These are phyloP conservation scores for Aporophyla nigra DNA, from an alignment of 2,888 invertebrate genomes.

Conservation along the genomic window DNA sequence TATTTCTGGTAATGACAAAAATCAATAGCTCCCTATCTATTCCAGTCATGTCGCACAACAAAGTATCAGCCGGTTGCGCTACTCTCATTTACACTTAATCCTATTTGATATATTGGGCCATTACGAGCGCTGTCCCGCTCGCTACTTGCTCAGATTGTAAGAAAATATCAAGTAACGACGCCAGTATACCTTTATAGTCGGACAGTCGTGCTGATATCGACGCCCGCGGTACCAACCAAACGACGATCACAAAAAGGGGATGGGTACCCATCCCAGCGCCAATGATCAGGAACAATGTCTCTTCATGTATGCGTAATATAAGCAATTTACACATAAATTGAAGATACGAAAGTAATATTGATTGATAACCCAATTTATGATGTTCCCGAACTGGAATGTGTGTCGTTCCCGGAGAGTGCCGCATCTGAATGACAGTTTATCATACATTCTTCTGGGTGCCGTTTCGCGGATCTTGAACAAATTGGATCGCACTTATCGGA, in stretches of 20 bases:
- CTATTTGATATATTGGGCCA: slow-evolving; percentile 89
- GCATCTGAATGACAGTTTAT: slow-evolving; percentile 74
- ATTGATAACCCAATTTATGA: slow-evolving; percentile 81
- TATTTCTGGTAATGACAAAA: slow-evolving; percentile 69
- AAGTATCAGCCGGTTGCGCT: slow-evolving; percentile 83
- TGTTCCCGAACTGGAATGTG: slow-evolving; percentile 71
- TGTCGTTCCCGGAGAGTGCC: slow-evolving; percentile 64
- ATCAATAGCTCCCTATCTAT: slow-evolving; percentile 77
- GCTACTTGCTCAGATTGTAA: slow-evolving; percentile 83
- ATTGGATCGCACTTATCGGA: slow-evolving; percentile 76
- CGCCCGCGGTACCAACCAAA: slow-evolving; percentile 45
- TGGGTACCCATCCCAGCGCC: slow-evolving; percentile 59
- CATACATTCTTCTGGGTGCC: slow-evolving; percentile 73
- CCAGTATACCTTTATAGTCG: slow-evolving; percentile 77
- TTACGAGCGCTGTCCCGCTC: slow-evolving; percentile 85
- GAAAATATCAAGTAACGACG: slow-evolving; percentile 77
- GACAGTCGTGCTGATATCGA: slow-evolving; percentile 68
- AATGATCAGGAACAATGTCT: slow-evolving; percentile 68
- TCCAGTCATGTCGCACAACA: slow-evolving; percentile 83
- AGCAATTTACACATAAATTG: slow-evolving; percentile 76
- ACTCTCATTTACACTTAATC: slow-evolving; percentile 88
- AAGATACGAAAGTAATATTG: slow-evolving; percentile 79
- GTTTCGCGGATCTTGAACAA: slow-evolving; percentile 74
- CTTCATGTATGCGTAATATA: slow-evolving; percentile 69
- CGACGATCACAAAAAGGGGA: slow-evolving; percentile 59